Evolutionary conservation across 2,113 vertebrate species (phyloP), one percentile per base, ranked within the genome.

Genomic region (Pterocles gutturalis): DNA sequence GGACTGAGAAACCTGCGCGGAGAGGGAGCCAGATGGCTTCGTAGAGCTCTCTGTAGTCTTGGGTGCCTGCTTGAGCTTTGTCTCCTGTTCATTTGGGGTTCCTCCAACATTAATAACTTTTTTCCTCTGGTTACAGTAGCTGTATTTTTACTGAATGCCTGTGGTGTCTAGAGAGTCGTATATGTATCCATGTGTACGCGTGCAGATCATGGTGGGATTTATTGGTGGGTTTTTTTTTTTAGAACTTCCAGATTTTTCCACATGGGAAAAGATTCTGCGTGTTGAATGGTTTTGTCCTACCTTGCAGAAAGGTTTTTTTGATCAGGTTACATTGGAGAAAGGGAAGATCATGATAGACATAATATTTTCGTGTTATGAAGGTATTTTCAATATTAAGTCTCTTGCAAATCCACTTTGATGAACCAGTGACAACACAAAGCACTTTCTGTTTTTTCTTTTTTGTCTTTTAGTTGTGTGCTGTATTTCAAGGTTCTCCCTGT

Each of bases 141-240:
- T 60, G 13, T 71, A 29, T 65, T 71, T 81, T 58, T 48, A 33
- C 69, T 64, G 55, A 75, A 75, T 41, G 43, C 22, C 43, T 75
- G 55, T 8, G 10, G 33, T 19, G 14, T 45, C 67, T 62, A 20
- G 20, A 55, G 22, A 58, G 22, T 48, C 26, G 9, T 20, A 1
- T 9, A n/a, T 38, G 12, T n/a, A 38, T 41, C 25, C 0, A 1
- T 9, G 14, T 8, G 49, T 16, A 64, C 28, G 46, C 20, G 2
- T 58, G 55, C 45, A 71, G 57, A 33, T 70, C 29, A 9, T 16
- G 16, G 38, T 77, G 70, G 45, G 71, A 19, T 78, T 76, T 22
- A 28, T 83, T n/a, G 36, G 36, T 41, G 31, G 41, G 13, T 13
- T 41, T 41, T 41, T 41, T 10, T 41, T 41, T 41, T 41, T 41